Evolutionary conservation across 1,140 invertebrate species (phyloP).

Genomic region (Mesaphorura yosii): DNA sequence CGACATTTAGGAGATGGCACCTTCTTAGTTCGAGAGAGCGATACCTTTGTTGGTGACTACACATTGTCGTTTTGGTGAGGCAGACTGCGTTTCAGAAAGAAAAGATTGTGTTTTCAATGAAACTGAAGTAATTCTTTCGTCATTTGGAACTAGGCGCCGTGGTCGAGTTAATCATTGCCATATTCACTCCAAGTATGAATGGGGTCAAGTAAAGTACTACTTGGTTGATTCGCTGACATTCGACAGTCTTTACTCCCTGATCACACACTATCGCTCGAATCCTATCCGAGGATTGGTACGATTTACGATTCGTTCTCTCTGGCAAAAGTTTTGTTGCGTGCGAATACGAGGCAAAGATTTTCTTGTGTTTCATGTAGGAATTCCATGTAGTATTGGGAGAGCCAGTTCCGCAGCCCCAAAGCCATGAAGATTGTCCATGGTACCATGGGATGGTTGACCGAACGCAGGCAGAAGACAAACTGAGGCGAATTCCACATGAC

Average conservation of each 20-base stretch:
- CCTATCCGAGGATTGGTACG: constrained; percentile 69
- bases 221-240: constrained; percentile 79
- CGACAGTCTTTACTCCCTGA: constrained; percentile 83
- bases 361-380: constrained; percentile 44
- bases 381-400: constrained; percentile 76
- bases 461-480: constrained; percentile 69
- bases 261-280: constrained; percentile 78
- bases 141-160: constrained; percentile 48
- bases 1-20: constrained; percentile 84
- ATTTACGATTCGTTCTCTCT: no score
- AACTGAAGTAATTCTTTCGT: not conserved
- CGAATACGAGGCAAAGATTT: not conserved
- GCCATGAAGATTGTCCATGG: constrained; percentile 90
- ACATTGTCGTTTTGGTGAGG: constrained; percentile 77
- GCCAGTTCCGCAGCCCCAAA: constrained; percentile 87
- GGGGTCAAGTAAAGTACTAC: constrained; percentile 79
- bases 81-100: not conserved
- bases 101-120: not conserved
- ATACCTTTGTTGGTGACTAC: constrained; percentile 93
- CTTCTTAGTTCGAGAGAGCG: constrained; percentile 86
- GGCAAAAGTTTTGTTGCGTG: constrained; percentile 24
- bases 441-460: constrained; percentile 71
- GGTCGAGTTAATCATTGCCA: constrained; percentile 84
- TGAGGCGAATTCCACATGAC: constrained; percentile 67
- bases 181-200: constrained; percentile 78